phyloP scores from a whole-genome alignment of 2,797 vertebrate genomes.

The Nyctibius grandis region DNA sequence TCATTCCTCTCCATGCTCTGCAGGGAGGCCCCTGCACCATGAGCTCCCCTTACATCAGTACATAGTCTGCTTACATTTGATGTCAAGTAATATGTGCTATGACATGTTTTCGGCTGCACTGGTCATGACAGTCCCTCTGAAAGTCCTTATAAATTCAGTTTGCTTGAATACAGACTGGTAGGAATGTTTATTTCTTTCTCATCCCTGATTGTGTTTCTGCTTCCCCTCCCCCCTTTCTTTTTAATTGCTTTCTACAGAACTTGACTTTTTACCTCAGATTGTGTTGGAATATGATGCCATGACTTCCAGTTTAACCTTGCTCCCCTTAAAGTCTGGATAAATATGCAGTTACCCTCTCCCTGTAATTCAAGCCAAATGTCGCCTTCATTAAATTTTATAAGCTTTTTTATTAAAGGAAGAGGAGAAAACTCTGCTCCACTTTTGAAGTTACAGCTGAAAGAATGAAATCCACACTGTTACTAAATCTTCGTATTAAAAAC shows the following conservation, averaged over 20 bases:
- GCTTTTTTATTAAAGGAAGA: neutral
- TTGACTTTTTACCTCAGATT: neutral
- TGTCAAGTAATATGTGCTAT: fast-evolving
- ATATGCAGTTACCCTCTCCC: neutral
- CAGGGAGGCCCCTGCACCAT: fast-evolving
- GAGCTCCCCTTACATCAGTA: fast-evolving
- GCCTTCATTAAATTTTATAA: neutral
- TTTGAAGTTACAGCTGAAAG: neutral
- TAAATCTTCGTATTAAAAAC: neutral
- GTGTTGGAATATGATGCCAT: neutral
- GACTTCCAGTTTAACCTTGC: neutral
- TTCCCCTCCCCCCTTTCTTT: neutral
- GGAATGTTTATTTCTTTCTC: neutral
- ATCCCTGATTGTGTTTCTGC: neutral
- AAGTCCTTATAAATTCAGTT: neutral
- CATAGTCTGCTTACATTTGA: neutral
- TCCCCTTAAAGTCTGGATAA: neutral
- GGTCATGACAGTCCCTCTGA: neutral
- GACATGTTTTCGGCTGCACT: neutral
- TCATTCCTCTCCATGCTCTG: neutral
- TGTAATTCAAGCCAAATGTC: neutral
- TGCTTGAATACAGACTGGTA: neutral
- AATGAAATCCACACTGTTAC: neutral
- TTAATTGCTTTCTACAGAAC: neutral
- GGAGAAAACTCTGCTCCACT: neutral